Evolutionary conservation across 2,888 invertebrate genomes (phyloP).

Genomic region (Gastracanthus pulcherrimus): DNA sequence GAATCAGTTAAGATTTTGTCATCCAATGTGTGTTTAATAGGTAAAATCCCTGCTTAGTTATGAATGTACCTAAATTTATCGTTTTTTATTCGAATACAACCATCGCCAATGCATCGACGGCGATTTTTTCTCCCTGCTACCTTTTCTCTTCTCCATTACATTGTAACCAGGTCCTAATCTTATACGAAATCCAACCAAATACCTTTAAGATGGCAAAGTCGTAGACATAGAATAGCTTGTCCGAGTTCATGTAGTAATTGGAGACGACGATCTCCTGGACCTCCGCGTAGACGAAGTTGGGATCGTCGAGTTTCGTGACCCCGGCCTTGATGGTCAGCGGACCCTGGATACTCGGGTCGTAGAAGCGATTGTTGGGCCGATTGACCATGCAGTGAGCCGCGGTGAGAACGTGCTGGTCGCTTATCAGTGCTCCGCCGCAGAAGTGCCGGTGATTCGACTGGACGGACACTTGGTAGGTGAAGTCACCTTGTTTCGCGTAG

Average conservation of each 20-base stretch:
- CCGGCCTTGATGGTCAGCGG: background rate
- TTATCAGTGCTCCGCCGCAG: conserved; percentile 8
- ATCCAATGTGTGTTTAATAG: no score
- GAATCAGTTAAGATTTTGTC: no score
- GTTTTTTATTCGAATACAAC: no score
- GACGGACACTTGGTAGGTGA: background rate
- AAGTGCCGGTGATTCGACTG: background rate
- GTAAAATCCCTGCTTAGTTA: no score
- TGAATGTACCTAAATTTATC: no score
- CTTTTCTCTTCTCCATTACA: no score
- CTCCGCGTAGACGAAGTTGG: background rate
- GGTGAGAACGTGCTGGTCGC: conserved; percentile 1
- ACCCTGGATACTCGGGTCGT: background rate
- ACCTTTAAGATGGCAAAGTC: background rate
- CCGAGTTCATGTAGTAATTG: background rate
- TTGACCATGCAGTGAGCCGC: background rate
- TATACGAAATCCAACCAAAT: no score
- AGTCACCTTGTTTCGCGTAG: background rate
- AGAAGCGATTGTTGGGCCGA: background rate
- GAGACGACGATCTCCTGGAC: background rate
- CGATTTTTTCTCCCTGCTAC: no score
- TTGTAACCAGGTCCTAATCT: no score
- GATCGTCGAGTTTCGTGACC: background rate
- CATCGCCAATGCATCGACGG: no score
- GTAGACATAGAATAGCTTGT: background rate